Base-by-base conservation (phyloP, 2,888 invertebrate genomes). In the Scotopteryx bipunctaria region DNA sequence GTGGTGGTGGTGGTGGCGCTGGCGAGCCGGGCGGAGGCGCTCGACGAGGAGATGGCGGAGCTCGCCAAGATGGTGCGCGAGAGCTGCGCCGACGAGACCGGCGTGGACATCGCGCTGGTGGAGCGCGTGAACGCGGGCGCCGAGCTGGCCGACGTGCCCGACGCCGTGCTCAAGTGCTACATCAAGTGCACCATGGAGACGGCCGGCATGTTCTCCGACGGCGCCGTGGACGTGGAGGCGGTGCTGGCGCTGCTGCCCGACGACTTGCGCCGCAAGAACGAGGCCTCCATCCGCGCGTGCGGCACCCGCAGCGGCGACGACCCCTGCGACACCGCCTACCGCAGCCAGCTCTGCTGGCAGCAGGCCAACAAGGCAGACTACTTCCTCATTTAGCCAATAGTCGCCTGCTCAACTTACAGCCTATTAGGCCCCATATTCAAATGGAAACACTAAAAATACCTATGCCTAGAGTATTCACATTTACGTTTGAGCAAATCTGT, bases 181-280 rank as follows among this genome's bases (percentile, higher is more conserved):
- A 73, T 84, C 57, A 86, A 86, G 64, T 89, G 89, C 64, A 70
- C 78, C 13, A 86, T 89, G 89, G 89, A 88, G 72, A 86, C 83
- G 16, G 83, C 85, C 0, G 89, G 89, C 33, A 86, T 89, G 86
- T 57, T 87, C 70, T 49, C 73, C 0, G 86, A 79, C 2, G 89
- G 86, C 19, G 67, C 52, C 11, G 73, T 89, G 55, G 85, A 89
- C 61, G 69, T 86, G 37, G 89, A 88, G 23, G 79, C 85, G 1
- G 80, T 86, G 44, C 59, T 89, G 32, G 81, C 80, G 14, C 59
- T 89, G 61, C 64, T 89, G 57, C 86, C 85, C 0, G 79, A 81
- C 4, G 76, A 68, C 21, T 43, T 86, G 60, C 68, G 71, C 14
- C 55, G 19, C 21, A 75, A 69, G 58, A 78, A 72, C 61, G 85